These are phyloP conservation scores for Pachycephala philippinensis DNA, from an alignment of 2,113 vertebrate genomes.

Conservation along the genomic window DNA sequence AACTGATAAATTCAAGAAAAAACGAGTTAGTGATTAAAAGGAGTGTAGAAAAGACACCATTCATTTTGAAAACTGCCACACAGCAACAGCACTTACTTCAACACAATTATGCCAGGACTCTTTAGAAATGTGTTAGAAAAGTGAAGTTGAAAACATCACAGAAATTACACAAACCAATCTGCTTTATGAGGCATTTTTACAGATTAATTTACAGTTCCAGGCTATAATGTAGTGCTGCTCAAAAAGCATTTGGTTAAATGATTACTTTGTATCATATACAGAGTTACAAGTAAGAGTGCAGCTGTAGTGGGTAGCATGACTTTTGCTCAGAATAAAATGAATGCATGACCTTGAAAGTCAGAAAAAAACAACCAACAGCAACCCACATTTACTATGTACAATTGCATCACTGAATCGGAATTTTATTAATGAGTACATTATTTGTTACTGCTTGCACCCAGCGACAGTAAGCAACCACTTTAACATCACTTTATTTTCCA, in stretches of 20 bases:
- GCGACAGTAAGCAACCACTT: background rate
- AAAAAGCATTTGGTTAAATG: background rate
- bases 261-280: background rate
- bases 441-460: constrained; percentile 3
- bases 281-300: background rate
- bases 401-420: background rate
- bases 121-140: background rate
- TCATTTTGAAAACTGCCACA: background rate
- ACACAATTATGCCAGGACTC: background rate
- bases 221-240: background rate
- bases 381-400: background rate
- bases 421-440: background rate
- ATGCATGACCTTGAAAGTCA: background rate
- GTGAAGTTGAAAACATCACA: background rate
- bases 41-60: background rate
- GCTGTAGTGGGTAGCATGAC: background rate
- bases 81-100: background rate
- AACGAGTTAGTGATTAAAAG: background rate
- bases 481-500: background rate
- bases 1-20: background rate
- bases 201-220: background rate
- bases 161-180: background rate
- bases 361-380: background rate
- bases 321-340: background rate
- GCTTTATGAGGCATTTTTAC: background rate